phyloP scores from a whole-genome alignment of 2,888 invertebrate species.

The Habrosyne pyritoides region DNA sequence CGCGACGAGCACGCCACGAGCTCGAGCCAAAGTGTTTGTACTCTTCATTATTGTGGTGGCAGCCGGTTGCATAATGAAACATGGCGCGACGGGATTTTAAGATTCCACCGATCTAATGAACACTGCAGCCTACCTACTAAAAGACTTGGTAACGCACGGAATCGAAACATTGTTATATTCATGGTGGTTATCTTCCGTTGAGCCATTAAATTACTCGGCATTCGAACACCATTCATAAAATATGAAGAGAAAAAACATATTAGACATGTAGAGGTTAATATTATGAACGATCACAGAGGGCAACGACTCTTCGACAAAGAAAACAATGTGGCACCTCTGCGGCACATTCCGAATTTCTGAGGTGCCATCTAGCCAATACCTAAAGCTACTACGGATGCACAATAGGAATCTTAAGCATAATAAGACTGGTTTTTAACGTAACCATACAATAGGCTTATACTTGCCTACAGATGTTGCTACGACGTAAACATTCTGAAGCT shows the following conservation, averaged over 20 bases:
- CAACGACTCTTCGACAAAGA: constrained; percentile 52
- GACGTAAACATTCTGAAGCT: constrained; percentile 27
- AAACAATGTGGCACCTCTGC: constrained; percentile 45
- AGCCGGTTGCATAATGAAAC: constrained; percentile 40
- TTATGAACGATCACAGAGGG: constrained; percentile 42
- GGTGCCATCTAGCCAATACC: constrained; percentile 14
- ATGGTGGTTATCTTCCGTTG: no score
- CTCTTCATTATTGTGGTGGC: constrained; percentile 46
- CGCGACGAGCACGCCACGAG: constrained; percentile 56
- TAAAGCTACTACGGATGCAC: constrained; percentile 28
- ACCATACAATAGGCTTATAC: constrained; percentile 19
- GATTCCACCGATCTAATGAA: constrained; percentile 15
- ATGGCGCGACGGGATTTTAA: constrained; percentile 27
- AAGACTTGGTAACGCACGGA: constrained; percentile 9
- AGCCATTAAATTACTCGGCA: constrained; percentile 38
- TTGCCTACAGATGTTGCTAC: constrained; percentile 14
- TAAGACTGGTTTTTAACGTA: constrained; percentile 10
- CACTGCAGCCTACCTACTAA: constrained; percentile 6
- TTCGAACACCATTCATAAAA: constrained; percentile 41
- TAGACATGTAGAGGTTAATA: constrained; percentile 47
- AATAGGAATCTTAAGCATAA: constrained; percentile 19
- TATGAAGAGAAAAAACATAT: constrained; percentile 54
- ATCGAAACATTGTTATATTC: constrained; percentile 18
- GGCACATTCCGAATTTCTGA: constrained; percentile 18
- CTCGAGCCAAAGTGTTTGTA: constrained; percentile 54